Percentiles rank a stretch among this genome's conserved stretches.
Conservation (phyloP, 2,113 vertebrate genomes). For the Numida meleagris region DNA sequence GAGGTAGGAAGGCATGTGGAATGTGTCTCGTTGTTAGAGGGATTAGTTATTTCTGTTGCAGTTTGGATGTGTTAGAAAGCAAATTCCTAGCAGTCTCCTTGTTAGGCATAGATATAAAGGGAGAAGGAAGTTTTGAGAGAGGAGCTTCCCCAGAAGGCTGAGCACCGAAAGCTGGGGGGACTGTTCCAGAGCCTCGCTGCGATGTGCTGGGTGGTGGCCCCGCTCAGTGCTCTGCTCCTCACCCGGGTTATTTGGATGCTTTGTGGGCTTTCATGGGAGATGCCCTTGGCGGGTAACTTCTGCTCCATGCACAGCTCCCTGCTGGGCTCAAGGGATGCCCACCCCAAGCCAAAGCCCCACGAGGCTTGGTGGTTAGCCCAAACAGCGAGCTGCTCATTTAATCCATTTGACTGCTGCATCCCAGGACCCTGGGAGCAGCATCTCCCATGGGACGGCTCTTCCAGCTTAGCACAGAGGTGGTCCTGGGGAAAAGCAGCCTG, state of each 20-base stretch:
- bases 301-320: rapidly evolving
- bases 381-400: rapidly evolving
- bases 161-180: not conserved
- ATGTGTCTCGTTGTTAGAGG: not conserved
- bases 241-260: not conserved
- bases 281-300: not conserved
- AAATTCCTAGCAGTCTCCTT: not conserved
- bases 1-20: not conserved
- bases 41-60: not conserved
- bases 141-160: not conserved
- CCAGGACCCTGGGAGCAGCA: rapidly evolving
- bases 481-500: not conserved
- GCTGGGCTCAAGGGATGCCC: not conserved
- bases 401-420: rapidly evolving
- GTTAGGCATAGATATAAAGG: rapidly evolving
- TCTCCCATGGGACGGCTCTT: not conserved
- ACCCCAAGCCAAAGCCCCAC: not conserved
- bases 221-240: not conserved
- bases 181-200: rapidly evolving
- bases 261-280: not conserved
- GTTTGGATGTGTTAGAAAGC: not conserved
- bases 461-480: not conserved
- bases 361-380: not conserved
- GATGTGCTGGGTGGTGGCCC: not conserved
- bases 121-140: not conserved